Base-by-base conservation (phyloP, 2,888 invertebrate species). In the Chouioia cunea region DNA sequence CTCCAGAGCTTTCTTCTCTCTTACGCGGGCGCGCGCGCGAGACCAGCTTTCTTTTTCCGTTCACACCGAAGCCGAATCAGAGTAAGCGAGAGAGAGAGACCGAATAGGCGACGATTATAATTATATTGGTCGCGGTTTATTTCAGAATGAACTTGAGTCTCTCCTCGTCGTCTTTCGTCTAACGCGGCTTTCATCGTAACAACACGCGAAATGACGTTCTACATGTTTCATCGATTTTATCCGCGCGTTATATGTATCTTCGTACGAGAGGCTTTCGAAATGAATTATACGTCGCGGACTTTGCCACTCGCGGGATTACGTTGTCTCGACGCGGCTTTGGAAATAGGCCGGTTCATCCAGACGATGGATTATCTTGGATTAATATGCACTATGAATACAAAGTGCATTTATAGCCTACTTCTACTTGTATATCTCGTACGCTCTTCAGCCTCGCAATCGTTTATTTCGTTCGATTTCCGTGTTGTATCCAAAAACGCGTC, bases 401-500 rank as follows among this genome's bases (percentile, higher is more conserved):
- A 36, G 6, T 36, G 6, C 36, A 36, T 36, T 36, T 36, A 36
- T 36, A 36, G 36, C 36, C 27, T 2, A 10, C 6, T 36, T 36
- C 6, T 1, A 10, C 12, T 36, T 36, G 36, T 6, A 10, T 36
- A 36, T 36, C 12, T 36, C 36, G 6, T 36, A 27, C 27, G 36
- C 12, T 36, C 12, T 3, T 36, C 12, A 36, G 36, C 1, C 12
- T 10, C 27, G 6, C 6, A 10, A 27, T 4, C 36, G 36, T 36
- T 36, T 36, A 10, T 36, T 36, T 36, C n/a, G n/a, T n/a, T n/a
- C n/a, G n/a, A 22, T 56, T 43, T 22, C 22, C 58, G 46, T 4
- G 46, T 43, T 50, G 57, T 50, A 65, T 74, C 52, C 74, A 78
- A 79, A 75, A 76, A 77, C 78, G 75, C 76, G 77, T 79, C 75